Evolutionary conservation across 2,888 invertebrate species (phyloP), one percentile per base, ranked within the genome.

Genomic region (Danaus chrysippus): DNA sequence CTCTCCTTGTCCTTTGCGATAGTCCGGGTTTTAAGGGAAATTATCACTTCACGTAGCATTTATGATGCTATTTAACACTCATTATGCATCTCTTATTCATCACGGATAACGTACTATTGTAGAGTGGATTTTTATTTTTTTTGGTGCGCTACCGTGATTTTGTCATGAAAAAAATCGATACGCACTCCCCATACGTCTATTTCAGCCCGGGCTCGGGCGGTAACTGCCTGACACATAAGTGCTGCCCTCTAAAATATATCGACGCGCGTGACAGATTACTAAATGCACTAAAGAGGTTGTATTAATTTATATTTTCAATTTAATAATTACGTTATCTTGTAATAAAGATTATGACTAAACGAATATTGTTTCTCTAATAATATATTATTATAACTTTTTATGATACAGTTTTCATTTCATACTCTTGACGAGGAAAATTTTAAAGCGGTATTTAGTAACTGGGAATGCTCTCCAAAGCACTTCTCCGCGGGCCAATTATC

Each of bases 201-300:
- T 53, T 61, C 59, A 19, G 76, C 82, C 87, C 84, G 77, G 78
- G 78, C 72, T 69, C 86, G 87, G 87, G 86, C 87, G 86, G 82
- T 72, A 70, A 87, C 87, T 87, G 72, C 49, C 52, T 65, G 67
- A 69, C 63, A 67, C 66, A 54, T 42, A 55, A 57, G 68, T 70
- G 72, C 68, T 71, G 70, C 70, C 71, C 67, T 66, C 72, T 70
- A 59, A 65, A 66, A 66, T 69, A 68, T 67, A 70, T 67, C 66
- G 71, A 73, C 62, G 68, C 67, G 63, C 61, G 64, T 68, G 65
- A 71, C 64, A 61, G 62, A 67, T 67, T 65, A 56, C 49, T 54
- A 41, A 62, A 61, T 65, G 65, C 67, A 67, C 60, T 56, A 49
- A 49, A 17, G 42, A 56, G 19, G 58, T 34, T 42, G 54, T 59